A percentile compares a stretch with the other conserved stretches of the same genome.
Evolutionary conservation across 2,888 invertebrate genomes (phyloP).

Genomic region (Nemurella pictetii): DNA sequence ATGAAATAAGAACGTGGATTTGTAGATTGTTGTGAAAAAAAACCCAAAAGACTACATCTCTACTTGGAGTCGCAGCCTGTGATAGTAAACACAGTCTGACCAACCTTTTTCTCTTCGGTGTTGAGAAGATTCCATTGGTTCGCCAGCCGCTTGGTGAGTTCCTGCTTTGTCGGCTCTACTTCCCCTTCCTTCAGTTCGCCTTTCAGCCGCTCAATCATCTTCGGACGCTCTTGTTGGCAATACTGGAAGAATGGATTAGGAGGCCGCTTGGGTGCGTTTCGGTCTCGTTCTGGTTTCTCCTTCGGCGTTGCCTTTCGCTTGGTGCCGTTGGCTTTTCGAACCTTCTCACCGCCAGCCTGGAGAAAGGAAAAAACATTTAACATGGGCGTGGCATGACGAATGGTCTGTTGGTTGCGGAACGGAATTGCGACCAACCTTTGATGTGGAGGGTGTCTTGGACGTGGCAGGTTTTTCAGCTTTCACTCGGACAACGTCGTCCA

Average conservation of each 20-base stretch:
- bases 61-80: too few relatives aligned
- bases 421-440: neutral
- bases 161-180: constrained; percentile 72
- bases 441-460: neutral
- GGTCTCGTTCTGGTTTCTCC: constrained; percentile 61
- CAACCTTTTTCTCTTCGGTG: constrained; percentile 70
- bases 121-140: constrained; percentile 72
- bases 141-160: constrained; percentile 73
- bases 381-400: neutral
- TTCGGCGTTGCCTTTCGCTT: constrained; percentile 44
- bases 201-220: constrained; percentile 57
- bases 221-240: constrained; percentile 76
- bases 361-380: neutral
- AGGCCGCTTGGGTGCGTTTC: constrained; percentile 76
- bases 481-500: constrained; percentile 47
- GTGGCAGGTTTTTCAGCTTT: neutral
- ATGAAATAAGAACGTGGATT: neutral
- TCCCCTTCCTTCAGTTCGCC: constrained; percentile 56
- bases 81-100: too few relatives aligned
- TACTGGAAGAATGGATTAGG: constrained; percentile 82
- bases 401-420: too few relatives aligned
- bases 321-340: constrained; percentile 32
- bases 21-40: neutral
- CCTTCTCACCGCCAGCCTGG: constrained; percentile 15
- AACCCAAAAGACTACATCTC: too few relatives aligned